Percentiles rank a stretch among this genome's conserved stretches.
phyloP scores from a whole-genome alignment of 1,140 invertebrate genomes.

The Lepeophtheirus salmonis region DNA sequence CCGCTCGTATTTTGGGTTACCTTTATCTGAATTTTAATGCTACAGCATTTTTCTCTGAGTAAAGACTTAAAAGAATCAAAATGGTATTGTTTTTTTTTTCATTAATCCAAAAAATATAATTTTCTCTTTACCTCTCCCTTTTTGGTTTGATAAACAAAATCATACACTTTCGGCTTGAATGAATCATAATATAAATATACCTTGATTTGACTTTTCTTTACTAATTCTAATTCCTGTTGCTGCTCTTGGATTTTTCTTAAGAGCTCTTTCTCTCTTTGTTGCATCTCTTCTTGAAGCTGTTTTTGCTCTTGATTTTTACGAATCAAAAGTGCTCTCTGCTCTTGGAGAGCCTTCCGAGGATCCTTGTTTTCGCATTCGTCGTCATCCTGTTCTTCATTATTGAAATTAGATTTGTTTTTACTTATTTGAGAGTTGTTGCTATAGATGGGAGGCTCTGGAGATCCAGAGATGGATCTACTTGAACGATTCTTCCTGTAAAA shows the following conservation, averaged over 20 bases:
- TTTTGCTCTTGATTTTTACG: conserved; percentile 21
- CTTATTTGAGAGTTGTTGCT: background rate
- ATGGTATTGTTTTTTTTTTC: no score
- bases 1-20: no score
- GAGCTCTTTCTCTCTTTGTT: conserved; percentile 24
- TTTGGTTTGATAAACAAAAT: no score
- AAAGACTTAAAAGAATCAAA: no score
- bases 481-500: background rate
- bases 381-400: no score
- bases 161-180: no score
- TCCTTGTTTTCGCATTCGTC: background rate
- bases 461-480: background rate
- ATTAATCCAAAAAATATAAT: no score
- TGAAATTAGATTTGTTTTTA: no score
- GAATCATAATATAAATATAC: no score
- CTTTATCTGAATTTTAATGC: no score
- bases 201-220: conserved; percentile 12
- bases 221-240: conserved; percentile 21
- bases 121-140: no score
- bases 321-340: conserved; percentile 14
- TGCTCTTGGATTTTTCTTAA: conserved; percentile 21
- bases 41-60: no score
- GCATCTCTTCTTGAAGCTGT: conserved; percentile 23
- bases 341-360: background rate
- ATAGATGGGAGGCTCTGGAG: background rate